Base-by-base conservation (phyloP, 1,140 invertebrate genomes). In the Paraescarpia echinospica region DNA sequence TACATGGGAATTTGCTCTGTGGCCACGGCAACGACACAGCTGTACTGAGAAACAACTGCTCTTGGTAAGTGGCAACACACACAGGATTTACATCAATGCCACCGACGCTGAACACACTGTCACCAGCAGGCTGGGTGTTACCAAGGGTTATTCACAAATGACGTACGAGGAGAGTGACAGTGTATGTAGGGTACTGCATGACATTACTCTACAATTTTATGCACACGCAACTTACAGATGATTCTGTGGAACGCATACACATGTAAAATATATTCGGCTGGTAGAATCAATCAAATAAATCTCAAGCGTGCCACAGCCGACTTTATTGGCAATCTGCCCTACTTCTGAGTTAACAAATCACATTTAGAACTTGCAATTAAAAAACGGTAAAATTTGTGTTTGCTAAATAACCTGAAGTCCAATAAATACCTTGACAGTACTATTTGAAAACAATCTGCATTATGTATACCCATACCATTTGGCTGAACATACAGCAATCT, bases 101-200 rank as follows among this genome's bases (percentile, higher is more conserved):
- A 34, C 41, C 33, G 88, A 27, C 8, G 91, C 92, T 77, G 33
- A 92, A 92, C 14, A 93, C 93, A 92, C 93, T 92, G n/a, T 92
- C 90, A 8, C 93, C 93, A 90, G 93, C 91, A 22, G 77, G 91
- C 33, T 91, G 51, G 89, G 89, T 77, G 41, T 41, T 41, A 41
- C 41, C 4, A 6, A 12, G n/a, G n/a, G n/a, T n/a, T n/a, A n/a
- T n/a, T n/a, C n/a, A n/a, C n/a, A n/a, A n/a, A n/a, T n/a, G n/a
- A n/a, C n/a, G n/a, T n/a, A n/a, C n/a, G n/a, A n/a, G n/a, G n/a
- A n/a, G n/a, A n/a, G n/a, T n/a, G n/a, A n/a, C n/a, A n/a, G n/a
- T n/a, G 4, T 41, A 12, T 41, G 41, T 41, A 41, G 4, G 41
- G 4, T 41, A 41, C 4, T 41, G 41, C 4, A 4, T 6, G 41